phyloP scores from a whole-genome alignment of 1,140 invertebrate species.

The Phymastichus coffea region DNA sequence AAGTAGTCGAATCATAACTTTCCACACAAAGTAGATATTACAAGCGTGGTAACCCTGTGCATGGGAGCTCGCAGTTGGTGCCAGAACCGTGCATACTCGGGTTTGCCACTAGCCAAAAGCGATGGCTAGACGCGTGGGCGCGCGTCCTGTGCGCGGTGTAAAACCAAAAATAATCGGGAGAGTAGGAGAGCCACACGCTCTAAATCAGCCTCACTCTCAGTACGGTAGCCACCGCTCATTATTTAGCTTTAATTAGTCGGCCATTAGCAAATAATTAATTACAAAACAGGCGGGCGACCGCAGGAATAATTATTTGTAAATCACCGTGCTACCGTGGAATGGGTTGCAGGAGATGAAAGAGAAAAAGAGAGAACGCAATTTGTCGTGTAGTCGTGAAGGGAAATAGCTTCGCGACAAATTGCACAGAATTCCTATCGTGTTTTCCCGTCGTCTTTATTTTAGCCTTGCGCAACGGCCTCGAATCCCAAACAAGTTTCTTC shows the following conservation, averaged over 20 bases:
- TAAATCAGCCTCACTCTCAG: constrained; percentile 43
- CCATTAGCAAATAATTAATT: constrained; percentile 49
- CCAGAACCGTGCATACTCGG: no score
- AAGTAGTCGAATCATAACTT: no score
- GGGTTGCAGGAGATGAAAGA: no score
- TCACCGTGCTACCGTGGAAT: background rate
- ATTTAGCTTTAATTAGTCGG: constrained; percentile 48
- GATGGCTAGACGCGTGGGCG: no score
- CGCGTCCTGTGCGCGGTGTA: no score
- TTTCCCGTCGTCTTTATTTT: constrained; percentile 27
- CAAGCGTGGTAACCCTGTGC: no score
- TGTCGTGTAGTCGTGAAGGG: background rate
- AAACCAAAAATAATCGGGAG: constrained; percentile 55
- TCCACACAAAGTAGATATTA: no score
- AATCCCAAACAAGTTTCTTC: constrained; percentile 4
- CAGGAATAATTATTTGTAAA: constrained; percentile 36
- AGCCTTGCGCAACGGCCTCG: background rate
- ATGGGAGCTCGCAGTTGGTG: no score
- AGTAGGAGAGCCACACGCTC: constrained; percentile 46
- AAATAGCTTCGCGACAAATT: constrained; percentile 22
- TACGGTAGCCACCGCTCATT: constrained; percentile 35
- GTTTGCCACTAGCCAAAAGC: no score
- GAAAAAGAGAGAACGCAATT: no score
- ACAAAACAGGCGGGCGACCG: constrained; percentile 6
- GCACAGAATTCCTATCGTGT: constrained; percentile 16